These are phyloP conservation scores for Lasioglossum villosulum DNA, from an alignment of 2,888 invertebrate species.

Conservation along the genomic window DNA sequence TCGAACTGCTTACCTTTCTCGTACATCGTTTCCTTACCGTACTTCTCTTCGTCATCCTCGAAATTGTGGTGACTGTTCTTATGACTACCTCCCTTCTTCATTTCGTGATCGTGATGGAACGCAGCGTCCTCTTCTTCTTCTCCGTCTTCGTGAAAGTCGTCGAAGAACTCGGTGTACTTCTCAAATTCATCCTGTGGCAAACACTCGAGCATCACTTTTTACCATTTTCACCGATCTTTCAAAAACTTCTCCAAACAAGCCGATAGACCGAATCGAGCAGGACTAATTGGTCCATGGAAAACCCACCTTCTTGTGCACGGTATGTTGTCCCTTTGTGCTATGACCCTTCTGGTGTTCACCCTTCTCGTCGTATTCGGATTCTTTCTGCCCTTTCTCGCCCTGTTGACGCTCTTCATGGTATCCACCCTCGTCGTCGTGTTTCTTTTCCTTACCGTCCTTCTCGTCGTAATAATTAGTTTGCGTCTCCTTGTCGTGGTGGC, in stretches of 20 bases:
- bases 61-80: conserved; percentile 86
- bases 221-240: background rate
- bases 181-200: conserved; percentile 88
- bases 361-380: conserved; percentile 82
- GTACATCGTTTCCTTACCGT: conserved; percentile 87
- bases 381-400: conserved; percentile 86
- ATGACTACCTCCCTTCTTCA: conserved; percentile 86
- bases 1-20: conserved; percentile 86
- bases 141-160: conserved; percentile 89
- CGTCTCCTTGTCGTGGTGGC: conserved; percentile 90
- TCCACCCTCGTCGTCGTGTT: conserved; percentile 88
- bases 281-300: background rate
- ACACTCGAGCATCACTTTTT: too few relatives aligned
- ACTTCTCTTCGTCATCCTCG: conserved; percentile 85
- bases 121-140: conserved; percentile 89
- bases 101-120: conserved; percentile 86
- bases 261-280: background rate
- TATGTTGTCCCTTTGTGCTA: conserved; percentile 85
- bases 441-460: conserved; percentile 87
- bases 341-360: conserved; percentile 84
- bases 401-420: conserved; percentile 89
- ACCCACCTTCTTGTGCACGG: conserved; percentile 84
- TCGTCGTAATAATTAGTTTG: conserved; percentile 89
- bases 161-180: conserved; percentile 91
- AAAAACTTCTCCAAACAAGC: background rate